These are phyloP conservation scores for Thaumatotibia leucotreta DNA, from an alignment of 1,140 invertebrate genomes.

Conservation along the genomic window DNA sequence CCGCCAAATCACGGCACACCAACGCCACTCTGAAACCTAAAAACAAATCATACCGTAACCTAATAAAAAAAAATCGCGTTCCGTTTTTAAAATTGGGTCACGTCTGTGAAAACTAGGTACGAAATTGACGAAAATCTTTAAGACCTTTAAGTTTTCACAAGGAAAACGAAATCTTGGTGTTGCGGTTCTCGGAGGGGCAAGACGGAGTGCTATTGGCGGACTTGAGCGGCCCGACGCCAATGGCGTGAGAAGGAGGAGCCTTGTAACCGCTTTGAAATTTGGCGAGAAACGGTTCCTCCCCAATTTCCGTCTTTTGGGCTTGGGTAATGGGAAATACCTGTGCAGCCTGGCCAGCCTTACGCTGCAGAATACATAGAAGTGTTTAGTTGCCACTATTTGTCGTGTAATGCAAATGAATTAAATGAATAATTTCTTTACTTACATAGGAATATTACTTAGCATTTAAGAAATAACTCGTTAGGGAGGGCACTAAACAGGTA, in stretches of 20 bases:
- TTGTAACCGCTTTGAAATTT: constrained; percentile 50
- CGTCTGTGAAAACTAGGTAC: neutral
- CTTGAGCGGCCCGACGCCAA: constrained; percentile 50
- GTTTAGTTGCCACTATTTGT: neutral
- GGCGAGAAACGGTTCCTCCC: constrained; percentile 45
- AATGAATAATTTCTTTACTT: too few species aligned
- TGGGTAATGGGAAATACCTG: neutral
- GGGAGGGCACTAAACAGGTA: too few species aligned
- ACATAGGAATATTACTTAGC: too few species aligned
- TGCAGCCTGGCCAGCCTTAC: neutral
- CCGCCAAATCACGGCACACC: neutral
- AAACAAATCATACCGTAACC: neutral
- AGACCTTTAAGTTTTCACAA: constrained; percentile 16
- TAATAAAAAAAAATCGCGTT: neutral
- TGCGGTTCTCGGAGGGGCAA: constrained; percentile 48
- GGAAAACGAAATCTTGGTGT: constrained; percentile 53
- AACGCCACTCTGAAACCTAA: neutral
- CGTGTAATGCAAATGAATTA: too few species aligned
- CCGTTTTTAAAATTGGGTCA: neutral
- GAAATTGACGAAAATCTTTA: constrained; percentile 1
- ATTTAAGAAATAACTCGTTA: too few species aligned
- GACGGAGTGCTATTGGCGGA: constrained; percentile 54
- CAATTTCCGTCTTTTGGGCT: constrained; percentile 31
- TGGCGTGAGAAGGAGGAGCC: constrained; percentile 59
- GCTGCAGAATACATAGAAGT: neutral